Evolutionary conservation across 2,888 invertebrate species (phyloP).

Genomic region (Bursaphelenchus okinawaensis): DNA sequence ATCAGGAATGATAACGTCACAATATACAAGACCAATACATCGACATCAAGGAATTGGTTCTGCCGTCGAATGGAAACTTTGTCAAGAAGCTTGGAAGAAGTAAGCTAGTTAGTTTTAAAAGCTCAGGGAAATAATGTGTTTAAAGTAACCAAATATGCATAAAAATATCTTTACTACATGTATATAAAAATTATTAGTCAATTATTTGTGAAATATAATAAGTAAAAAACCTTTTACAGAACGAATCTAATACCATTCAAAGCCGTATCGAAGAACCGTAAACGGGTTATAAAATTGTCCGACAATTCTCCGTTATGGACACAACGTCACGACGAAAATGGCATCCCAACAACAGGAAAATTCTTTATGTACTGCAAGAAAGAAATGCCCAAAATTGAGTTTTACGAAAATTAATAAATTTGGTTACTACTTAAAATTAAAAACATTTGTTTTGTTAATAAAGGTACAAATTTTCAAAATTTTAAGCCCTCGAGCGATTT

Average conservation of each 20-base stretch:
- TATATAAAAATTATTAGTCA: no score
- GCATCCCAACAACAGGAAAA: not conserved
- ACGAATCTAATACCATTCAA: conserved; percentile 11
- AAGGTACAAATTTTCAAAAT: no score
- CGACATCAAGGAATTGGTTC: conserved; percentile 3
- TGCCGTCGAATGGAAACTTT: conserved; percentile 9
- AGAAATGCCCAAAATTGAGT: not conserved
- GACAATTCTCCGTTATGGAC: conserved; percentile 11
- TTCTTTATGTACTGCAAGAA: conserved; percentile 5
- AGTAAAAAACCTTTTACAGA: not conserved
- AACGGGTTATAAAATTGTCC: conserved; percentile 12
- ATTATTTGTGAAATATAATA: no score
- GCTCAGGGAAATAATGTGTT: no score
- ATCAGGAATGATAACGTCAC: not conserved
- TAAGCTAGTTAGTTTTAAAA: no score
- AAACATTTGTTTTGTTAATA: no score
- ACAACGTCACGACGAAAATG: not conserved
- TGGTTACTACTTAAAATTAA: no score
- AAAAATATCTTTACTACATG: no score
- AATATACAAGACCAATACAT: not conserved
- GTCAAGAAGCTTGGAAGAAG: conserved; percentile 8
- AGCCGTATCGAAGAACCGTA: conserved; percentile 17
- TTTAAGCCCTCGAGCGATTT: no score
- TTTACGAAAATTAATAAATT: conserved; percentile 15
- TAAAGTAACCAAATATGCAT: no score